Conservation (phyloP, 2,113 vertebrate genomes). For the Corythaeola cristata region DNA sequence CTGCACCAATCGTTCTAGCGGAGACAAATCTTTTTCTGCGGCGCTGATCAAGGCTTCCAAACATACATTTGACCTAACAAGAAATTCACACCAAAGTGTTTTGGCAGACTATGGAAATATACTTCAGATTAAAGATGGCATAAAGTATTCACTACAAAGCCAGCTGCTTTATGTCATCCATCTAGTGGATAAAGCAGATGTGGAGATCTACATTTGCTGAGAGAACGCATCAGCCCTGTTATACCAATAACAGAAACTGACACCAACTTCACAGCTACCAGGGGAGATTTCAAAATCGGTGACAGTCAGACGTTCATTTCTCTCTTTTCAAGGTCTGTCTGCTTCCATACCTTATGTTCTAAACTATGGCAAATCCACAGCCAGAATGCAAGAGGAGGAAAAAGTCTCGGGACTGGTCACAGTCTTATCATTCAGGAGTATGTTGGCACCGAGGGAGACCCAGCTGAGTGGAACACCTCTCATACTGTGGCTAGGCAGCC, state of each 20-base stretch:
- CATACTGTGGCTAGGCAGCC: neutral
- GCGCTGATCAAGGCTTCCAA: constrained; percentile 22
- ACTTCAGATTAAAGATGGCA: constrained; percentile 33
- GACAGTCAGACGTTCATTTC: neutral
- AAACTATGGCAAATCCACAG: neutral
- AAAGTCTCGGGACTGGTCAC: neutral
- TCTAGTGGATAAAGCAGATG: neutral
- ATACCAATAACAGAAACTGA: neutral
- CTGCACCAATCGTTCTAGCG: neutral
- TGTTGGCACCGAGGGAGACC: neutral
- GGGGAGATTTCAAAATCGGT: neutral
- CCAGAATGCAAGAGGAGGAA: neutral
- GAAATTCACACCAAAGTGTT: neutral
- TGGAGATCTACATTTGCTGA: neutral
- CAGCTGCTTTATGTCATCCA: constrained; percentile 16
- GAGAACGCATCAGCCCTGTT: neutral
- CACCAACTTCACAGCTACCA: neutral
- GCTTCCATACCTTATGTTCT: neutral
- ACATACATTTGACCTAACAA: constrained; percentile 19
- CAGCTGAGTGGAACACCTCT: neutral
- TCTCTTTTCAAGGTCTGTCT: neutral
- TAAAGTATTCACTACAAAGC: neutral
- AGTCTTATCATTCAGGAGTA: neutral
- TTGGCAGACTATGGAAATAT: constrained; percentile 25
- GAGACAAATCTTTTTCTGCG: constrained; percentile 15